A percentile compares a stretch with the other conserved stretches of the same genome.
These are phyloP conservation scores for Nothocercus julius DNA, from an alignment of 2,113 vertebrate genomes.

Conservation along the genomic window DNA sequence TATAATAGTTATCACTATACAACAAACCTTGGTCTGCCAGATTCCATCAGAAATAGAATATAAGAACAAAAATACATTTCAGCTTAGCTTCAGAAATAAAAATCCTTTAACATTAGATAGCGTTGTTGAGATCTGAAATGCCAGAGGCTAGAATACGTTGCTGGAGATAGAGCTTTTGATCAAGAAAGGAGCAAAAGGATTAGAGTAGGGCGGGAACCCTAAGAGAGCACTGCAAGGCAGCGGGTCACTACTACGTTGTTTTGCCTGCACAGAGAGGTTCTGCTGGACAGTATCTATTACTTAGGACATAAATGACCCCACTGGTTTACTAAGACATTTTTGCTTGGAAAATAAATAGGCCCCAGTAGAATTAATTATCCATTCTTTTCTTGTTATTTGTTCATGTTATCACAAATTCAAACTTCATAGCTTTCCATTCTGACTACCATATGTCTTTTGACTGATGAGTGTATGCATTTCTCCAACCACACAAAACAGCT, in stretches of 20 bases:
- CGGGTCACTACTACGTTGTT: background rate
- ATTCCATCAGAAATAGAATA: background rate
- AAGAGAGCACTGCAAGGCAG: background rate
- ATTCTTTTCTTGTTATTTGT: background rate
- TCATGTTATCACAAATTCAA: constrained; percentile 17
- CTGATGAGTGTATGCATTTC: background rate
- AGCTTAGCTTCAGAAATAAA: background rate
- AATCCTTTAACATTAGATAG: background rate
- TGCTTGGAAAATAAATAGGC: background rate
- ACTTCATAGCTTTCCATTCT: background rate
- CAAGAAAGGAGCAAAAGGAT: constrained; percentile 1
- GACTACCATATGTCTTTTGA: background rate
- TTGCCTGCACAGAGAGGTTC: background rate
- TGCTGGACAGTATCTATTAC: background rate
- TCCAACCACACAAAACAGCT: background rate
- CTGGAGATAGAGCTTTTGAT: background rate
- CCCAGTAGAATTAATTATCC: constrained; percentile 10
- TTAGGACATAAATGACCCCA: background rate
- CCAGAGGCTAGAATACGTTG: constrained; percentile 5
- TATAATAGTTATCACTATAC: background rate
- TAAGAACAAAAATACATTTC: background rate
- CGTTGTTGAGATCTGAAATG: background rate
- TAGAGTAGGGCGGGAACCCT: background rate
- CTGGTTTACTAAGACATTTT: background rate
- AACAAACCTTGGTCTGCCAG: background rate